phyloP scores from a whole-genome alignment of 2,797 vertebrate genomes.

The Cirrhinus mrigala region DNA sequence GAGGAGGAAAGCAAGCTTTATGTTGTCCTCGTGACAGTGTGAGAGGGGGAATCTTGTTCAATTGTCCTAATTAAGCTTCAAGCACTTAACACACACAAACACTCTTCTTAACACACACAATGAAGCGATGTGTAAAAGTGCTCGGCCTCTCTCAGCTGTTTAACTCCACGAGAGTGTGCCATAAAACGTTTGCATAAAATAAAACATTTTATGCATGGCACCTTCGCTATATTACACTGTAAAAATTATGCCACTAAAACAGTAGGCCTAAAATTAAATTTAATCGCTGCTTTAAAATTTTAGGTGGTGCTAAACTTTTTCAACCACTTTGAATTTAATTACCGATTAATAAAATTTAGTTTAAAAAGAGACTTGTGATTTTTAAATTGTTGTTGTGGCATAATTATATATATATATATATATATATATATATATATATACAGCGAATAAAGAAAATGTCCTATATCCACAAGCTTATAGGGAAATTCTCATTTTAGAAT shows the following conservation, averaged over 20 bases:
- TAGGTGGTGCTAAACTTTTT: background rate
- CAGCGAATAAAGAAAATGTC: background rate
- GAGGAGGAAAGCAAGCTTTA: slow-evolving; percentile 72
- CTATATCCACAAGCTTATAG: background rate
- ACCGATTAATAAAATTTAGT: background rate
- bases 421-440: too few species aligned
- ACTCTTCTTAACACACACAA: slow-evolving; percentile 33
- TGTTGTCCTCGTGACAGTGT: slow-evolving; percentile 75
- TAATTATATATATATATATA: background rate
- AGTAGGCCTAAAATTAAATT: background rate
- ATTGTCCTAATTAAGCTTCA: slow-evolving; percentile 79
- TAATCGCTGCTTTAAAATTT: background rate
- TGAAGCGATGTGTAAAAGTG: slow-evolving; percentile 54
- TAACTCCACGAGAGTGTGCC: slow-evolving; percentile 23
- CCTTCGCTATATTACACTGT: background rate
- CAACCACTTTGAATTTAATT: background rate
- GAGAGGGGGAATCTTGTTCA: slow-evolving; percentile 59
- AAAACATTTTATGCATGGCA: background rate
- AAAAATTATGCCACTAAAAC: background rate
- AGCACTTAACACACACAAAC: slow-evolving; percentile 63
- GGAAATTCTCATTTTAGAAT: background rate
- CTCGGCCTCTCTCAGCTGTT: slow-evolving; percentile 11
- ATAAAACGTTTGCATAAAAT: slow-evolving; percentile 10
- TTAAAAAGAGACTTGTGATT: background rate
- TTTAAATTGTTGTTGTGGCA: background rate